Evolutionary conservation across 2,888 invertebrate species (phyloP), one percentile per base, ranked within the genome.

Genomic region (Heliconius aoede): DNA sequence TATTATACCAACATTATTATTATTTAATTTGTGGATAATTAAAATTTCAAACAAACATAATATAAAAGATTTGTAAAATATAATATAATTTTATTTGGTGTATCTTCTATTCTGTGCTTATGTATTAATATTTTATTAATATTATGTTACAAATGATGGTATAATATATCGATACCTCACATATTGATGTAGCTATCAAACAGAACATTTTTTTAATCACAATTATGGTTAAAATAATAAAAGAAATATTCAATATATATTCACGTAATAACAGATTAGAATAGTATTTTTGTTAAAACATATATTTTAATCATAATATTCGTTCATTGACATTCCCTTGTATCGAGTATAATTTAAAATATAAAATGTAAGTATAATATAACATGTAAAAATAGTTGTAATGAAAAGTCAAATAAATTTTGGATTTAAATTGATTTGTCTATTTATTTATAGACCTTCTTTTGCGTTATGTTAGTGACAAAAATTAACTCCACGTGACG

Each of bases 351-450:
- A 24, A 11, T 67, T 28, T 26, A 28, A 51, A 51, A 28, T 51
- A 64, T n/a, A 46, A 46, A 46, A 18, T 32, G 4, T 64, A 68
- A 67, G 9, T 46, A 30, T 28, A 28, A n/a, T n/a, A 9, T 55
- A 8, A 30, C 1, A 64, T 64, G 15, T 51, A 69, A 13, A 51
- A 30, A 51, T n/a, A 30, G 9, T 24, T 64, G 36, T 64, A 69
- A 51, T 30, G 68, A 21, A 69, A 69, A 69, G 51, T 51, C 55
- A n/a, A 69, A 69, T 69, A 51, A 69, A 69, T 69, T 69, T 69
- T 69, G 51, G 68, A 69, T 51, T 69, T 55, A 69, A 69, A 36
- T 30, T 55, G 13, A 4, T 7, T 51, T 28, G 51, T 51, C 15
- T 28, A 60, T 51, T 68, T 69, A 51, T 69, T 51, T 51, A 30